Percentiles rank a stretch among this genome's conserved stretches.
These are phyloP conservation scores for Alviniconcha marisindica DNA, from an alignment of 1,140 invertebrate species.

Conservation along the genomic window DNA sequence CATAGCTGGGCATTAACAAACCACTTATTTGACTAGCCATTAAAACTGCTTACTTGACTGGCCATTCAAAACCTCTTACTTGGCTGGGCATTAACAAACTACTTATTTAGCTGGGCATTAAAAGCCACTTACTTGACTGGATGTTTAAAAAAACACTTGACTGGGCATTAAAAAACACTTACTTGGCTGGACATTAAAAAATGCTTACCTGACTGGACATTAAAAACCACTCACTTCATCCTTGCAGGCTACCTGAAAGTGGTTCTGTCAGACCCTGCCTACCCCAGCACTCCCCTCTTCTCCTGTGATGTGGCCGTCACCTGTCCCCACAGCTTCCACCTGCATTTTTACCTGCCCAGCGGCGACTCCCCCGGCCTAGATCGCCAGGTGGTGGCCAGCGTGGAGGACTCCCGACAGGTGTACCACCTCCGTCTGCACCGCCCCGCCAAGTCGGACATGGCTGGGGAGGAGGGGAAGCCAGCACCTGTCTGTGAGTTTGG, in stretches of 20 bases:
- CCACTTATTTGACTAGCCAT: too few species aligned
- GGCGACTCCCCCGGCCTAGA: constrained; percentile 52
- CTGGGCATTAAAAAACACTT: too few species aligned
- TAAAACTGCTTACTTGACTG: too few species aligned
- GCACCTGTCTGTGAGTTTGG: not conserved
- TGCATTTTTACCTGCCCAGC: constrained; percentile 58
- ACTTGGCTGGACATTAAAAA: too few species aligned
- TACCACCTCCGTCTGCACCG: constrained; percentile 55
- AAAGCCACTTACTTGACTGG: too few species aligned
- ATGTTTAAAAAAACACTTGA: too few species aligned
- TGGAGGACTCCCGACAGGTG: constrained; percentile 48
- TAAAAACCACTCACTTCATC: too few species aligned
- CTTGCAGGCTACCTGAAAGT: constrained; percentile 57
- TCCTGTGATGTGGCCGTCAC: constrained; percentile 57
- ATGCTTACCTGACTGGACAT: too few species aligned
- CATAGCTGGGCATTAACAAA: too few species aligned
- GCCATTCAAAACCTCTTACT: too few species aligned
- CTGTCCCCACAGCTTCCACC: constrained; percentile 58
- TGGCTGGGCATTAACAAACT: too few species aligned
- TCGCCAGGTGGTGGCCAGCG: constrained; percentile 54
- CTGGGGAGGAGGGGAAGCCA: not conserved
- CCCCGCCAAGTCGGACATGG: constrained; percentile 24
- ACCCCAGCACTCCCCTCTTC: constrained; percentile 52
- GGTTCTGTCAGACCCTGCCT: constrained; percentile 56
- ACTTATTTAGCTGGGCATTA: too few species aligned